phyloP scores from a whole-genome alignment of 2,113 vertebrate genomes.

The Atlantisia rogersi region DNA sequence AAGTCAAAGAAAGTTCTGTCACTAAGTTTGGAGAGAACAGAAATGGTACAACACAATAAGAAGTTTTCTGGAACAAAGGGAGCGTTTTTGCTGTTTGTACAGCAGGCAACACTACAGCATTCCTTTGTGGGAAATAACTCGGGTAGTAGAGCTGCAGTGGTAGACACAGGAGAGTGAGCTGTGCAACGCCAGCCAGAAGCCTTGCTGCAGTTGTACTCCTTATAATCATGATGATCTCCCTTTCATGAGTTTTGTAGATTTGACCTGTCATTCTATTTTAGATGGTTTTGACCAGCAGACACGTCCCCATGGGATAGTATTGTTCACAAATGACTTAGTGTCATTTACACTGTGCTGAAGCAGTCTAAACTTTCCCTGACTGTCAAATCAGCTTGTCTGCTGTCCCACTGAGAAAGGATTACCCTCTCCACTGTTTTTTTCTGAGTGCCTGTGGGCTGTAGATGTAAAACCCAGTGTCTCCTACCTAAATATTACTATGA shows the following conservation, averaged over 20 bases:
- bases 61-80: neutral
- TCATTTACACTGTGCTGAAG: neutral
- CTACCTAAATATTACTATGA: neutral
- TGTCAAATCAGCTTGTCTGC: neutral
- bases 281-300: neutral
- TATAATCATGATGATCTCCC: neutral
- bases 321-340: neutral
- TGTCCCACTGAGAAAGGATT: neutral
- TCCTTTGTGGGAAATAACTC: neutral
- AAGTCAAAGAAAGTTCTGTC: neutral
- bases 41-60: neutral
- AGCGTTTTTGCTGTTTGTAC: neutral
- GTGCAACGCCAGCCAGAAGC: neutral
- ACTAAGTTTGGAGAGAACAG: neutral
- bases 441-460: neutral
- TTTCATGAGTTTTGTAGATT: constrained; percentile 1
- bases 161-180: neutral
- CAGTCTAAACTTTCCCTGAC: neutral
- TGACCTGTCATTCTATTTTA: neutral
- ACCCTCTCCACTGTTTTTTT: neutral
- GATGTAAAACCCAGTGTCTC: neutral
- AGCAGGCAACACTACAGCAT: neutral
- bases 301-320: neutral
- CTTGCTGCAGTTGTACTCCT: neutral
- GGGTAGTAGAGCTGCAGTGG: neutral